Base-by-base conservation (phyloP, 2,113 vertebrate species). In the Calidris pygmaea region DNA sequence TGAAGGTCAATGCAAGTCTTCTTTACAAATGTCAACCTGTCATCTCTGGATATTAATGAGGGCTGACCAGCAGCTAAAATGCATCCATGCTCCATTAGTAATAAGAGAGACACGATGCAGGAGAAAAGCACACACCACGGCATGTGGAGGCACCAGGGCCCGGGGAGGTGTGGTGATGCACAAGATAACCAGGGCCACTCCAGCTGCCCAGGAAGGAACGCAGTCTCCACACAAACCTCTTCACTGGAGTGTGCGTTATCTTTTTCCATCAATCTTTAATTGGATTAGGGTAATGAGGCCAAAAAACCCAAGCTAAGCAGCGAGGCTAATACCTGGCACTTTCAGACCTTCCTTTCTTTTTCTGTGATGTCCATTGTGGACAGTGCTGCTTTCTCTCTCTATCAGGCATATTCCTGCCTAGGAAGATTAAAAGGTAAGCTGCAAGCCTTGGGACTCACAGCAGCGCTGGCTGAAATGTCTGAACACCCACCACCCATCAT, bases 31-130 rank as follows among this genome's bases (percentile, higher is more conserved):
- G 96, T 97, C 97, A 97, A 84, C 96, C 94, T 97, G 96, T 96
- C 96, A 96, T 93, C 92, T 95, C 94, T 84, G 84, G 96, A 96
- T 96, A 96, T 97, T 97, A 97, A 97, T 96, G 97, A 97, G 96
- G 93, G 96, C 84, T 96, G 92, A 97, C 95, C 96, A 97, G 94
- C 91, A 96, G 96, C 96, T 94, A 96, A 96, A 97, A 97, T 93
- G 95, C 96, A 95, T 94, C 94, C 93, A 97, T 95, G 95, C 87
- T 95, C 96, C 95, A 96, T 97, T 96, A 96, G 93, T 94, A 97
- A 97, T 87, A 95, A 94, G 84, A 93, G 73, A 96, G 76, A 78
- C 60, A 90, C 1, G 3, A 87, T 48, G 81, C 88, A 95, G 85
- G 85, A 95, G 93, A 73, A 93, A 89, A 93, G 88, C 90, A 63